phyloP scores from a whole-genome alignment of 2,888 invertebrate species.

The Chloroclysta siterata region DNA sequence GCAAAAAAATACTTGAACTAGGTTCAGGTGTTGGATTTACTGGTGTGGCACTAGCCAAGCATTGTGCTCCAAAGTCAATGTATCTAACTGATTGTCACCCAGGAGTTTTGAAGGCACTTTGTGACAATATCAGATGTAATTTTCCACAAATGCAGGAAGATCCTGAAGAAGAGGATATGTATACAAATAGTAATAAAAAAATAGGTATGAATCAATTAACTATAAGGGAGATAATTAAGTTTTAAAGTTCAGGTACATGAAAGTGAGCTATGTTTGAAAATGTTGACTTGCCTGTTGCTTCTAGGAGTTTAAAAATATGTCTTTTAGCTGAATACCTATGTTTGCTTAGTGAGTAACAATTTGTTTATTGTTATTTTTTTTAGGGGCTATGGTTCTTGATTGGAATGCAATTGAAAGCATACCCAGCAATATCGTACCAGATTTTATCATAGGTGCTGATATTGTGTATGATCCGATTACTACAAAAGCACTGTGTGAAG shows the following conservation, averaged over 20 bases:
- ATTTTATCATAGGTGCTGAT: conserved; percentile 74
- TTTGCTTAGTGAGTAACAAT: too few relatives aligned
- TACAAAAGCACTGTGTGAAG: conserved; percentile 63
- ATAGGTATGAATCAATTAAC: conserved; percentile 50
- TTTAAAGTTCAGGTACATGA: background rate
- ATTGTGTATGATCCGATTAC: conserved; percentile 76
- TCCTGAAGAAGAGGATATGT: conserved; percentile 38
- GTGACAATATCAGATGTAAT: conserved; percentile 87
- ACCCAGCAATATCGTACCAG: conserved; percentile 55
- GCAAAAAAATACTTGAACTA: conserved; percentile 88
- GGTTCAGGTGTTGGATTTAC: conserved; percentile 92
- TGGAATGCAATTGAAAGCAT: conserved; percentile 63
- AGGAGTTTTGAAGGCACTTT: conserved; percentile 86
- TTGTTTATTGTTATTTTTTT: too few relatives aligned
- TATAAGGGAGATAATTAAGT: background rate
- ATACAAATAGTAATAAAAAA: conserved; percentile 41
- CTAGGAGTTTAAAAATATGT: too few relatives aligned
- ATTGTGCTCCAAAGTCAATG: conserved; percentile 82
- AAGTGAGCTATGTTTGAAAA: too few relatives aligned
- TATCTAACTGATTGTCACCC: conserved; percentile 89
- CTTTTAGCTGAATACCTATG: too few relatives aligned
- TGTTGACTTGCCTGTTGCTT: too few relatives aligned
- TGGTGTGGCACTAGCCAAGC: conserved; percentile 86
- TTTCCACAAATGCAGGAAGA: conserved; percentile 56
- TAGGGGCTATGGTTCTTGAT: conserved; percentile 66